Conservation (phyloP, 2,888 invertebrate genomes). For the Gastrophysa polygoni region DNA sequence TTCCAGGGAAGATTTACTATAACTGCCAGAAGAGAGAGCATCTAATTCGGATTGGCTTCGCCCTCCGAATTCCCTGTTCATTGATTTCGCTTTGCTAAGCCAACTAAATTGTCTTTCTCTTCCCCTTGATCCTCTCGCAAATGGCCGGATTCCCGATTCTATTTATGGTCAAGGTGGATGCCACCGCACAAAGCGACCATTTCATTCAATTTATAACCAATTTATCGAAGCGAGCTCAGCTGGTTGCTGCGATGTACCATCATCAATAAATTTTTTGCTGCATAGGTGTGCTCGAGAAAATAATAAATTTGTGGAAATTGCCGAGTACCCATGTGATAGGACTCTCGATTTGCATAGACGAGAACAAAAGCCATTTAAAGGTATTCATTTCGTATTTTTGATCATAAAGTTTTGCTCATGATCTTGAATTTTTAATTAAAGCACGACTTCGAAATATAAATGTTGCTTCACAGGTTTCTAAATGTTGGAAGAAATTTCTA, state of each 20-base stretch:
- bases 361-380: too few relatives aligned
- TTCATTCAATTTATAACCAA: conserved; percentile 37
- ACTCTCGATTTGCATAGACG: background rate
- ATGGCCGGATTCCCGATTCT: conserved; percentile 35
- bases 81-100: conserved; percentile 56
- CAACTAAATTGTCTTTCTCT: conserved; percentile 53
- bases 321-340: background rate
- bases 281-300: background rate
- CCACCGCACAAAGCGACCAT: conserved; percentile 33
- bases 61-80: conserved; percentile 48
- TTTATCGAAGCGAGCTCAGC: conserved; percentile 25
- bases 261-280: conserved; percentile 24
- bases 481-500: too few relatives aligned
- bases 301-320: background rate
- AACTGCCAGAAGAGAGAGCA: conserved; percentile 47
- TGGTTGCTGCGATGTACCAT: conserved; percentile 17
- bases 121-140: conserved; percentile 21
- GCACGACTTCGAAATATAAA: too few relatives aligned
- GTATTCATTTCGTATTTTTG: too few relatives aligned
- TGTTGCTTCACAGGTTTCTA: too few relatives aligned
- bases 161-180: conserved; percentile 42
- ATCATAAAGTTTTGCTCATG: too few relatives aligned
- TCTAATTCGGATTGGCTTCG: conserved; percentile 51
- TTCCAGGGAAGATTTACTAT: conserved; percentile 38
- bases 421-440: too few relatives aligned